Conservation (phyloP, 1,140 invertebrate genomes). For the Bombus waltoni region DNA sequence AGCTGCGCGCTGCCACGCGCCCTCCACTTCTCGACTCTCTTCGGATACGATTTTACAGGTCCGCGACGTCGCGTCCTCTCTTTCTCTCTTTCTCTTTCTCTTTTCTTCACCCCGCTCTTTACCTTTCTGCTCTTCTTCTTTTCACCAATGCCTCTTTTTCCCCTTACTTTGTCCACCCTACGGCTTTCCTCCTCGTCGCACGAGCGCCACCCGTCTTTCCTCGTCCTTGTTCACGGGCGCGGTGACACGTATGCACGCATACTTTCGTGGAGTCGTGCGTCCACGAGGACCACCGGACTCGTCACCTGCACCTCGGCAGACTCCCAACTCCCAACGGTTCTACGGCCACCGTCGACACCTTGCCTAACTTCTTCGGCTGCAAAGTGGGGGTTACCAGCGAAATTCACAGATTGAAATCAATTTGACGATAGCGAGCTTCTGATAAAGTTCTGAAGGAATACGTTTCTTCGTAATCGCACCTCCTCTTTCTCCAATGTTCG, state of each 20-base stretch:
- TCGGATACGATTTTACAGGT: slow-evolving; percentile 69
- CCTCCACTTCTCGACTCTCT: slow-evolving; percentile 64
- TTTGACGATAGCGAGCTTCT: slow-evolving; percentile 18
- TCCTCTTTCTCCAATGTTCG: no score
- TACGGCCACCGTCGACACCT: slow-evolving; percentile 74
- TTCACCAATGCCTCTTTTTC: slow-evolving; percentile 15
- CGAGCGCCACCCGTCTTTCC: background rate
- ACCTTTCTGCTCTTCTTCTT: slow-evolving; percentile 12
- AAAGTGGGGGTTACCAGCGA: background rate
- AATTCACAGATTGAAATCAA: slow-evolving; percentile 40
- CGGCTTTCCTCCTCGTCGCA: slow-evolving; percentile 17
- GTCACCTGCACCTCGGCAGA: slow-evolving; percentile 75
- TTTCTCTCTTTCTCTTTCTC: slow-evolving; percentile 11
- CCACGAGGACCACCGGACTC: slow-evolving; percentile 78
- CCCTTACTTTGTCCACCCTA: slow-evolving; percentile 32
- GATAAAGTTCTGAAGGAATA: background rate
- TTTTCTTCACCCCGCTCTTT: slow-evolving; percentile 5
- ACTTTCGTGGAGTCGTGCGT: slow-evolving; percentile 49
- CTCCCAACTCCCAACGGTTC: slow-evolving; percentile 68
- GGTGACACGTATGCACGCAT: slow-evolving; percentile 61
- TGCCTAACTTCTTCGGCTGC: slow-evolving; percentile 62
- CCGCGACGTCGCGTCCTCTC: slow-evolving; percentile 31
- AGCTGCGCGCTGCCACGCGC: slow-evolving; percentile 78
- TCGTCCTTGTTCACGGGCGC: slow-evolving; percentile 44
- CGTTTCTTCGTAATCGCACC: background rate